phyloP scores from a whole-genome alignment of 2,797 vertebrate species.

The Gila robusta region DNA sequence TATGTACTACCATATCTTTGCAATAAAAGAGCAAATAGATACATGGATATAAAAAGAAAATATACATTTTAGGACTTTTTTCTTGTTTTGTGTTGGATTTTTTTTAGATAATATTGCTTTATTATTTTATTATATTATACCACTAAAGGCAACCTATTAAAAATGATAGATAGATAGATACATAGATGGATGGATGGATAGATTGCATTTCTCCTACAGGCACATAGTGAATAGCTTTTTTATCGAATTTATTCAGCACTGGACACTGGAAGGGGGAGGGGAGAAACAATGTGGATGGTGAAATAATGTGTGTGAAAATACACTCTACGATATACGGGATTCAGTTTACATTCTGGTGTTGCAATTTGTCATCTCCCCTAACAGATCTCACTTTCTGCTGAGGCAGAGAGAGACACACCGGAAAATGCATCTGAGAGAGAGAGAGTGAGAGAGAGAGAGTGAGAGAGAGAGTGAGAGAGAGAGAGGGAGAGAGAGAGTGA shows the following conservation, averaged over 20 bases:
- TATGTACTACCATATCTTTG: not conserved
- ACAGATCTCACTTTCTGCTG: slow-evolving; percentile 69
- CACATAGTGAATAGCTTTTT: slow-evolving; percentile 58
- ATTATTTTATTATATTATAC: slow-evolving; percentile 2
- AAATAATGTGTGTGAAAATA: slow-evolving; percentile 67
- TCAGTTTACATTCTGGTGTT: slow-evolving; percentile 57
- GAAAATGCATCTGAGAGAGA: slow-evolving; percentile 65
- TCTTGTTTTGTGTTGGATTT: not conserved
- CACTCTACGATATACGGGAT: slow-evolving; percentile 49
- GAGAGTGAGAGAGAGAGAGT: slow-evolving; percentile 58
- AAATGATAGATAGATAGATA: not conserved
- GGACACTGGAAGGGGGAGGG: slow-evolving; percentile 63
- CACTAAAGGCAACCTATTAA: not conserved
- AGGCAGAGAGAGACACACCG: slow-evolving; percentile 72
- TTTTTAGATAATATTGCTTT: not conserved
- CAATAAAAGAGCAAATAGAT: not conserved
- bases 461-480: slow-evolving; percentile 68
- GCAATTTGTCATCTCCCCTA: slow-evolving; percentile 64
- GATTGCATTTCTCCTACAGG: slow-evolving; percentile 17
- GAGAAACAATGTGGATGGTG: slow-evolving; percentile 76
- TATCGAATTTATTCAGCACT: slow-evolving; percentile 51
- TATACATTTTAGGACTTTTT: not conserved
- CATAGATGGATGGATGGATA: not conserved
- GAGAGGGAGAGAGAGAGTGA: slow-evolving; percentile 51
- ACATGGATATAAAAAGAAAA: not conserved